Base-by-base conservation (phyloP, 2,888 invertebrate genomes). In the Lagria hirta region DNA sequence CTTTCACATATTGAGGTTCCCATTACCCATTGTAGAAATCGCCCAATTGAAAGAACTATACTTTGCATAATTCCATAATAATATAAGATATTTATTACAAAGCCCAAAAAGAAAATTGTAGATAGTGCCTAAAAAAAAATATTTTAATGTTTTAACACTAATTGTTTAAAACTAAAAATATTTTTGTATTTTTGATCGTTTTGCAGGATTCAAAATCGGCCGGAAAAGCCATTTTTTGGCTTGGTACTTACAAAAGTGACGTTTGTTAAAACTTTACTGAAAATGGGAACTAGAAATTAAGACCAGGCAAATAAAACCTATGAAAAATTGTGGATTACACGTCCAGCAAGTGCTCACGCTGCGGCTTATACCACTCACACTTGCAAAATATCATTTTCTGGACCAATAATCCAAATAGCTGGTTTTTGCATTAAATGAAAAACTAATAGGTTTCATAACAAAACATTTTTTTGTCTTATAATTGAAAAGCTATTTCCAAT, bases 1-100 rank as follows among this genome's bases (percentile, higher is more conserved):
- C 95, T 95, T 73, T 98, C 98, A 40, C 93, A 93, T 1, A 96
- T 90, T 0, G 97, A 93, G 0, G 97, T 97, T 8, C 84, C 87
- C 70, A 93, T 72, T 0, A 83, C 69, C 7, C 73, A 65, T 55
- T 86, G 84, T 36, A 96, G 75, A 7, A 88, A 64, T 74, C 83
- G 82, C 0, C 96, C 96, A 14, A 96, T 69, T 64, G 86, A 87
- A 12, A 82, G 62, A 18, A 95, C 86, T 45, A 93, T 72, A 76
- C 82, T 85, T 72, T 96, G 95, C 81, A 98, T 86, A 0, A 84
- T 79, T 1, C 95, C 95, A 70, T 85, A 77, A 73, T 88, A 92
- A 74, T 93, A 95, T 17, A 97, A 72, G 1, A 97, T 81, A 58
- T 92, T 88, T 14, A 96, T 88, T 52, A 88, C 74, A 73, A 95